Percentiles rank a stretch among this genome's conserved stretches.
Conservation (phyloP, 2,113 vertebrate genomes). For the Syngnathus scovelli region DNA sequence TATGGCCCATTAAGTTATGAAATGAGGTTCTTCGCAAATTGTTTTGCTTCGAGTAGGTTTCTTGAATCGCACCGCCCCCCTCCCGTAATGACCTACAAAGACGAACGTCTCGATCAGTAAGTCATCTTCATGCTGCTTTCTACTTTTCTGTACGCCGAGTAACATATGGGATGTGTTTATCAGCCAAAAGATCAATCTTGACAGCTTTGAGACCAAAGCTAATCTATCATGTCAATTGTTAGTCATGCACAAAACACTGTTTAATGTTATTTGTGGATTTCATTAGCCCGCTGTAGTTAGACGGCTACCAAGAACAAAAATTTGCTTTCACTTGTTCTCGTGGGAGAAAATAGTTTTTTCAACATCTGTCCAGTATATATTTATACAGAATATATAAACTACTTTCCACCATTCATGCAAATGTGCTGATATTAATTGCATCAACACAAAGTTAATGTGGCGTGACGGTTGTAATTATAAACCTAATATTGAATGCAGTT, state of each 20-base stretch:
- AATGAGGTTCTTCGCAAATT: constrained; percentile 70
- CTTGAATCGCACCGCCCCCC: constrained; percentile 52
- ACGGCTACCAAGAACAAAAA: constrained; percentile 18
- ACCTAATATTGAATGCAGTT: constrained; percentile 59
- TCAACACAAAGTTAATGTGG: constrained; percentile 61
- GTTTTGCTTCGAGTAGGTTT: constrained; percentile 67
- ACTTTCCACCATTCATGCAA: constrained; percentile 27
- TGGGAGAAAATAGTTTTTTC: background rate
- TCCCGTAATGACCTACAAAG: constrained; percentile 57
- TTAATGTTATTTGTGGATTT: constrained; percentile 22
- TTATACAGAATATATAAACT: background rate
- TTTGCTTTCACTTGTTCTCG: background rate
- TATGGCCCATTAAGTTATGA: constrained; percentile 72
- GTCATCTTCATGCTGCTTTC: constrained; percentile 40
- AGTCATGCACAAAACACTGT: constrained; percentile 18
- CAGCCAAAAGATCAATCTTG: constrained; percentile 17
- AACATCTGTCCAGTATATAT: background rate
- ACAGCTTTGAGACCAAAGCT: constrained; percentile 11
- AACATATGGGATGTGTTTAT: constrained; percentile 17
- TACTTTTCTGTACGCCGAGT: constrained; percentile 16
- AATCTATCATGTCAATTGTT: constrained; percentile 32
- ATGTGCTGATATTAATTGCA: constrained; percentile 57
- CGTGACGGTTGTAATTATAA: constrained; percentile 62
- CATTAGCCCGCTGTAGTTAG: constrained; percentile 17
- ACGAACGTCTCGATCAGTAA: constrained; percentile 58